These are phyloP conservation scores for Andinoacara biseriatus DNA, from an alignment of 2,113 vertebrate species.

Conservation along the genomic window DNA sequence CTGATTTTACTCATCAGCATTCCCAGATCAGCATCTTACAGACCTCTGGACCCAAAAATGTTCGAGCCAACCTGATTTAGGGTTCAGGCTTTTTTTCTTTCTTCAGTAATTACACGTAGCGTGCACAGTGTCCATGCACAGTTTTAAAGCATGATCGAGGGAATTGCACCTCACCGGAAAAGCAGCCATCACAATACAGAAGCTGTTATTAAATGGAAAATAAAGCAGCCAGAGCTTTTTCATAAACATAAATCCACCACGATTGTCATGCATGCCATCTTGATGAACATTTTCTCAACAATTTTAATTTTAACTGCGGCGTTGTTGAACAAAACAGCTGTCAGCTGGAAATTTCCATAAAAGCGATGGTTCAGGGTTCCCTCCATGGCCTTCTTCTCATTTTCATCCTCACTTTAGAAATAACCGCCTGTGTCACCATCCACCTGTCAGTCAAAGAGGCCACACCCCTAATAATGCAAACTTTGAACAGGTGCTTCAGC, in stretches of 20 bases:
- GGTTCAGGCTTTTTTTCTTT: background rate
- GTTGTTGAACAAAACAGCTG: background rate
- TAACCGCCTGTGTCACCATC: background rate
- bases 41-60: background rate
- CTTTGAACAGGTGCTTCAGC: background rate
- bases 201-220: background rate
- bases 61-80: background rate
- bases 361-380: fast-evolving
- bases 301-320: too few relatives aligned
- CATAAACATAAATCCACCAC: background rate
- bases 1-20: background rate
- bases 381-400: background rate
- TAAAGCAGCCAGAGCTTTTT: background rate
- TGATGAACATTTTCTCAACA: too few relatives aligned
- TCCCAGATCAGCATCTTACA: background rate
- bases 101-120: background rate
- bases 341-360: background rate
- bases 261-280: background rate
- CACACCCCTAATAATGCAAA: background rate
- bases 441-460: background rate
- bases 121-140: too few relatives aligned
- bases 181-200: too few relatives aligned
- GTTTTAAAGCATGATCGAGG: too few relatives aligned
- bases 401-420: background rate
- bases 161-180: background rate